These are phyloP conservation scores for Trinorchestia longiramus DNA, from an alignment of 1,140 invertebrate genomes.

Conservation along the genomic window DNA sequence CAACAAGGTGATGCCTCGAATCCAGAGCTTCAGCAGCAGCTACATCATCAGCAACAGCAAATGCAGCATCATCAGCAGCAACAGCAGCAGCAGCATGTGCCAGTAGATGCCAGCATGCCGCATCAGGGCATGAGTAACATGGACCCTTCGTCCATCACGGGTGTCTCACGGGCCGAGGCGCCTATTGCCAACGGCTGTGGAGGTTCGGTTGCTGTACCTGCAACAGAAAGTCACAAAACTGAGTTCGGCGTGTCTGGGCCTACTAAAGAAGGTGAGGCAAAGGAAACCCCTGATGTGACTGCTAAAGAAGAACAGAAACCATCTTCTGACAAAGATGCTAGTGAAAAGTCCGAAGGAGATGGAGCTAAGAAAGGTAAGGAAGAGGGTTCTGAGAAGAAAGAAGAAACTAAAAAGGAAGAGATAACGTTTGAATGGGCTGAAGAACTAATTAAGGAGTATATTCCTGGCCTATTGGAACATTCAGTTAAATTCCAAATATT, in stretches of 20 bases:
- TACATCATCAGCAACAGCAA: conserved; percentile 56
- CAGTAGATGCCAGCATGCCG: background rate
- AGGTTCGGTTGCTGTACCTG: background rate
- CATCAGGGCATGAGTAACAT: conserved; percentile 7
- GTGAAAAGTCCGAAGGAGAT: conserved; percentile 55
- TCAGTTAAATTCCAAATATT: conserved; percentile 96
- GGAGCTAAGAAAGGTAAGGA: conserved; percentile 55
- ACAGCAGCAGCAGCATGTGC: conserved; percentile 44
- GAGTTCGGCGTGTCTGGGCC: conserved; percentile 38
- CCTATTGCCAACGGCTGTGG: conserved; percentile 19
- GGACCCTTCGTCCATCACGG: background rate
- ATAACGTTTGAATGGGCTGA: conserved; percentile 77
- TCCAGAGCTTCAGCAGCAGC: conserved; percentile 51
- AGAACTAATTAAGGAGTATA: conserved; percentile 87
- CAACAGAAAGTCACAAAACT: conserved; percentile 46
- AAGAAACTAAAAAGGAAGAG: conserved; percentile 64
- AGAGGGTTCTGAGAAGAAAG: conserved; percentile 60
- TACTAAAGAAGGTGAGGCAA: background rate
- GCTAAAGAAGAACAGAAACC: background rate
- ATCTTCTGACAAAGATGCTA: conserved; percentile 46
- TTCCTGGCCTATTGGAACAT: conserved; percentile 89
- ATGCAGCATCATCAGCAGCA: conserved; percentile 16
- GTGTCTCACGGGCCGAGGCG: background rate
- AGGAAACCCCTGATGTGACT: background rate
- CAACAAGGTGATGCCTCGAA: background rate